Conservation (phyloP, 2,888 invertebrate genomes). For the Macrophya annulata region DNA sequence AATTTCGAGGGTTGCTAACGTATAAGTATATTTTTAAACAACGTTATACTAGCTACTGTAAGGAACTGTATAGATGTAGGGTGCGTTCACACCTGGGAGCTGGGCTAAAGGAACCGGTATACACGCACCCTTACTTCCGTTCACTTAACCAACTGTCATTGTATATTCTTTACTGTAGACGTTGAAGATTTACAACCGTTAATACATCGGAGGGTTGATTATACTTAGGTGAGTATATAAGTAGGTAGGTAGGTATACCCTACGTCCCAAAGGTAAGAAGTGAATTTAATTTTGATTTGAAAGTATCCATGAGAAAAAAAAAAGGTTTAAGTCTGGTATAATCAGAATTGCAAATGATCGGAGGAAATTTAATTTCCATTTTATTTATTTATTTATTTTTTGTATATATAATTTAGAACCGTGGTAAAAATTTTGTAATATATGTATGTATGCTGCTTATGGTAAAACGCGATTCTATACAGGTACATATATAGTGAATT, state of each 20-base stretch:
- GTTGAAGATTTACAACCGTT: background rate
- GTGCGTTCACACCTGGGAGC: conserved; percentile 51
- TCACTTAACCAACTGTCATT: conserved; percentile 20
- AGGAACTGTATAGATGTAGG: background rate
- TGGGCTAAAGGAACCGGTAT: conserved; percentile 48
- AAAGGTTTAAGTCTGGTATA: no score
- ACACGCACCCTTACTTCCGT: conserved; percentile 42
- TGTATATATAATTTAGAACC: background rate
- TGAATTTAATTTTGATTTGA: background rate
- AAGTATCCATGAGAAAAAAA: background rate
- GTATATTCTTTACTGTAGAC: background rate
- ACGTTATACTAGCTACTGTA: background rate
- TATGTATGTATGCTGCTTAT: no score
- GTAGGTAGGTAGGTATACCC: background rate
- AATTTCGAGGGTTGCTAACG: conserved; percentile 32
- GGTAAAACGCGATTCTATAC: no score
- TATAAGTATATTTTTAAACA: conserved; percentile 45
- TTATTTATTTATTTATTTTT: background rate
- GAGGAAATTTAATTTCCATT: no score
- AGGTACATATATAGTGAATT: background rate
- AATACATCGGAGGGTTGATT: background rate
- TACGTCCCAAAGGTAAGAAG: background rate
- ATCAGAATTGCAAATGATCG: no score
- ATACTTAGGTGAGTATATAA: background rate
- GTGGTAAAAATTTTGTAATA: background rate